phyloP scores from a whole-genome alignment of 2,888 invertebrate species.

The Ophioninae sp. region DNA sequence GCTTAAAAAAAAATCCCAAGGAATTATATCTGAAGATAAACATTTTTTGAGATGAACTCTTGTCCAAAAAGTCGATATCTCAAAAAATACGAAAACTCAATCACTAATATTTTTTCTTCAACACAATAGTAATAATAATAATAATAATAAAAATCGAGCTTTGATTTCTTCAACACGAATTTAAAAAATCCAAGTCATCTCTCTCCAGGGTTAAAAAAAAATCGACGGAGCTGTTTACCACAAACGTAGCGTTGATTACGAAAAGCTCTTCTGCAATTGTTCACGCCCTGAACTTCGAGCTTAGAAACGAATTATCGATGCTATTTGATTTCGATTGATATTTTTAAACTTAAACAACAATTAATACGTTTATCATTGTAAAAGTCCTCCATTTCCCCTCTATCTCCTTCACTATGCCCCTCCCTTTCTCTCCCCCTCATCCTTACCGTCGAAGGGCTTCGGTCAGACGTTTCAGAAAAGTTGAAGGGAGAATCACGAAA shows the following conservation, averaged over 20 bases:
- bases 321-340: no score
- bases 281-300: neutral
- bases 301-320: neutral
- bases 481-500: constrained; percentile 13
- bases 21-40: no score
- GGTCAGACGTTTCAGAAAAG: constrained; percentile 30
- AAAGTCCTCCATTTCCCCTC: neutral
- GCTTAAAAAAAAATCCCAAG: no score
- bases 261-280: neutral
- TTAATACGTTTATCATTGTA: constrained; percentile 40
- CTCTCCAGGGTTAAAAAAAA: no score
- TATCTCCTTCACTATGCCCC: neutral
- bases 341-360: neutral
- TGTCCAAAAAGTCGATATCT: no score
- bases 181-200: no score
- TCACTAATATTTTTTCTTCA: no score
- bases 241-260: neutral
- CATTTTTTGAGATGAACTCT: no score
- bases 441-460: neutral
- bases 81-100: no score
- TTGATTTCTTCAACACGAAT: no score
- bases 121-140: no score
- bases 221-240: neutral
- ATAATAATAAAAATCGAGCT: no score
- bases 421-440: neutral